Evolutionary conservation across 2,888 invertebrate genomes (phyloP), one percentile per base, ranked within the genome.

Genomic region (Serripes groenlandicus): DNA sequence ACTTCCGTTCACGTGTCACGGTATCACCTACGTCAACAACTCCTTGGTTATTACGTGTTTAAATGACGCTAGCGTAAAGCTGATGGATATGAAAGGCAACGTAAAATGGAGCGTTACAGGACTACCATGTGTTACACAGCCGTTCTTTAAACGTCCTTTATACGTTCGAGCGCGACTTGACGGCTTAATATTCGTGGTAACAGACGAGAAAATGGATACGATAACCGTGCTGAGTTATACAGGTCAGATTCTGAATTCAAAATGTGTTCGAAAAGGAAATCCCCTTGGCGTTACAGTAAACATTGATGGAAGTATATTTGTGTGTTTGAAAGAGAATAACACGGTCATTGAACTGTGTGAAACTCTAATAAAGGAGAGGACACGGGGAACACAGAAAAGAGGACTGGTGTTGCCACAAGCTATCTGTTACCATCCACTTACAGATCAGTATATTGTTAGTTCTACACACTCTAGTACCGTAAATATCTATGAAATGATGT

Each of bases 61-160:
- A 26, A 42, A 37, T 21, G 66, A 66, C 7, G 23, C 18, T 7
- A 42, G 42, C 35, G 42, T 66, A 11, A 66, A 66, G 11, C 42
- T 66, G 28, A 11, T 66, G 66, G 66, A 66, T n/a, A 66, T 66
- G 66, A 30, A 35, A 37, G 66, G 66, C 26, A 23, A 21, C 1
- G 66, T 66, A 32, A 42, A 28, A 23, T 66, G 66, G 66, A 66
- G 66, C 37, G 66, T 66, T 18, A 66, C 42, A 18, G 49, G 66
- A 0, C 21, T 42, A 3, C 35, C 66, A 9, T 66, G 37, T 42
- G 26, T 42, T 26, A 26, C 66, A 21, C n/a, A 42, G 3, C 42
- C 42, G 9, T 66, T 66, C 42, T 66, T 42, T 32, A 21, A 66
- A 23, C 23, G 35, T 32, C 66, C 66, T 3, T 32, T 66, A 4